These are phyloP conservation scores for Parthenolecanium corni DNA, from an alignment of 2,888 invertebrate genomes.

Conservation along the genomic window DNA sequence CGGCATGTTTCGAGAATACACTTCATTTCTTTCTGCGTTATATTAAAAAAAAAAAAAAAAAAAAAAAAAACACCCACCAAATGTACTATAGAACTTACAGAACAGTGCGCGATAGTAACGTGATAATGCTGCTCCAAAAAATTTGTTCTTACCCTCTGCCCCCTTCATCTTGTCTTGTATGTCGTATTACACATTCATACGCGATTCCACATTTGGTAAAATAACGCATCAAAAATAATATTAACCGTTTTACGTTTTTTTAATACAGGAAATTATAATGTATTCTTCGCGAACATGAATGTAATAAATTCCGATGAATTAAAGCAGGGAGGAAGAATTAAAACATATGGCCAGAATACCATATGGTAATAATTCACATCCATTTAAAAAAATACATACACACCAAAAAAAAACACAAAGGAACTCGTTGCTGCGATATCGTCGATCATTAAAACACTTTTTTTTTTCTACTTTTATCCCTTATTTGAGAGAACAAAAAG, in stretches of 20 bases:
- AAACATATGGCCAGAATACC: constrained; percentile 27
- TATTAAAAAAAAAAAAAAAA: background rate
- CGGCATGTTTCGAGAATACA: background rate
- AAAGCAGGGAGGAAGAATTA: constrained; percentile 23
- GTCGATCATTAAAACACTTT: constrained; percentile 21
- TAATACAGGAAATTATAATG: constrained; percentile 14
- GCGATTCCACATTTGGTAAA: constrained; percentile 8
- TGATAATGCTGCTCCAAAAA: background rate
- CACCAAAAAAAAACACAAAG: constrained; percentile 21
- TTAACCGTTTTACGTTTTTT: background rate
- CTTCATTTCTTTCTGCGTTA: background rate
- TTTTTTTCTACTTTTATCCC: background rate
- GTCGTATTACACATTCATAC: background rate
- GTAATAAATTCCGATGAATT: constrained; percentile 28
- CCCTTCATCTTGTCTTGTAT: background rate
- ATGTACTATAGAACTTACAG: too few species aligned
- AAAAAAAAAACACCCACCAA: background rate
- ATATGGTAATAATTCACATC: constrained; percentile 28
- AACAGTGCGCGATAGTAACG: background rate
- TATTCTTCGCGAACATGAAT: constrained; percentile 14
- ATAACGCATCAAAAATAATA: constrained; percentile 5
- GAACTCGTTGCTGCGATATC: constrained; percentile 20
- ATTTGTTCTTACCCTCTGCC: background rate
- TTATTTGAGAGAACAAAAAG: too few species aligned
- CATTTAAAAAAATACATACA: constrained; percentile 10